Percentiles rank a stretch among this genome's conserved stretches.
Evolutionary conservation across 2,797 vertebrate species (phyloP).

Genomic region (Coendou prehensilis): DNA sequence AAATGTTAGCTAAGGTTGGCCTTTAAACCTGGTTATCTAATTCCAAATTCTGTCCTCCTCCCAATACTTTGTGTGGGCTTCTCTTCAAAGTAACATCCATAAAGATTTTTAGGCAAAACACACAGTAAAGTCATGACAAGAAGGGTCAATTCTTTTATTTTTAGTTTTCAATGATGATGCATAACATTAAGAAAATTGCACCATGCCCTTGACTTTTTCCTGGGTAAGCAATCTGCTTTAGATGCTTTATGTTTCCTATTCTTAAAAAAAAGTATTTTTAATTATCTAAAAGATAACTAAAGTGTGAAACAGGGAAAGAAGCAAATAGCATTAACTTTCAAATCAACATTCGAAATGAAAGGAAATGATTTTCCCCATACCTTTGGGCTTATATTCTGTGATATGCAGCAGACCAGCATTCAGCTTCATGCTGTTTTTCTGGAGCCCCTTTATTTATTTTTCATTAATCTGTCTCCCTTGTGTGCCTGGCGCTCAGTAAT

Average conservation of each 20-base stretch:
- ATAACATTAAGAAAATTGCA: not conserved
- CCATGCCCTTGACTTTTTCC: constrained; percentile 3
- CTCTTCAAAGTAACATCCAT: constrained; percentile 25
- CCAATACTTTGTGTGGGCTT: not conserved
- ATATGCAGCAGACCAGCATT: not conserved
- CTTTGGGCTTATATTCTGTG: constrained; percentile 59
- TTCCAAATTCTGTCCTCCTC: constrained; percentile 16
- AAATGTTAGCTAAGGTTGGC: not conserved
- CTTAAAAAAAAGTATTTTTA: constrained; percentile 62
- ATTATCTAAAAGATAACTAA: constrained; percentile 65
- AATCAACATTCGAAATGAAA: constrained; percentile 69
- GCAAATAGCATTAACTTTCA: constrained; percentile 69
- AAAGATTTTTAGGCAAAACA: constrained; percentile 33
- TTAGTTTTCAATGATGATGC: not conserved
- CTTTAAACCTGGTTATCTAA: constrained; percentile 1
- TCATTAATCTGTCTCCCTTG: constrained; percentile 78
- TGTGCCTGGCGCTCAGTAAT: constrained; percentile 76
- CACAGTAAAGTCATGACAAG: not conserved
- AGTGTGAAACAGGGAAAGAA: constrained; percentile 51
- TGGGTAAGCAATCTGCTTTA: not conserved
- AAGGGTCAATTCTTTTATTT: not conserved
- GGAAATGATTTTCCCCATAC: constrained; percentile 55
- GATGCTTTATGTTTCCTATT: not conserved
- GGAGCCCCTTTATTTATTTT: constrained; percentile 79
- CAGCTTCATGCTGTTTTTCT: constrained; percentile 42